Evolutionary conservation across 2,888 invertebrate species (phyloP).

Genomic region (Pseudococcus jackbeardsleyi): DNA sequence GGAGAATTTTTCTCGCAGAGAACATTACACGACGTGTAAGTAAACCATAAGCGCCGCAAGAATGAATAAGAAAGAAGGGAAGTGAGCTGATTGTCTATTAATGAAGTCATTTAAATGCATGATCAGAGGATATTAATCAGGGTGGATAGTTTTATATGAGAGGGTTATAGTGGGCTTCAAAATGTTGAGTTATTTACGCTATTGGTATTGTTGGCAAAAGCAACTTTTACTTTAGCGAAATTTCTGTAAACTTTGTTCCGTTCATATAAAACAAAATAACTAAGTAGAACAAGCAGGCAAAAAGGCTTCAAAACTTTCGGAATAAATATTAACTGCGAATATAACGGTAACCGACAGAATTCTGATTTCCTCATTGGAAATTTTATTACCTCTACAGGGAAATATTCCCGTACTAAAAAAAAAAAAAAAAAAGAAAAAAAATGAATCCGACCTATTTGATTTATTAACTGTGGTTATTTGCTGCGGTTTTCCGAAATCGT

Average conservation of each 20-base stretch:
- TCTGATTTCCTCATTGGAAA: constrained; percentile 53
- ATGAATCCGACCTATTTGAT: constrained; percentile 43
- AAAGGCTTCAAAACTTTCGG: constrained; percentile 46
- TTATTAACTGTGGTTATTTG: constrained; percentile 45
- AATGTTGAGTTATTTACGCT: constrained; percentile 63
- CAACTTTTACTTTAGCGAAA: constrained; percentile 47
- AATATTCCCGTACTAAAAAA: constrained; percentile 19
- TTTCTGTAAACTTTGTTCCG: constrained; percentile 48
- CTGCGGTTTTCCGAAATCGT: constrained; percentile 44
- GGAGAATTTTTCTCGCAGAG: constrained; percentile 18
- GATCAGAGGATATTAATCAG: constrained; percentile 68
- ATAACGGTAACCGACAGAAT: constrained; percentile 52
- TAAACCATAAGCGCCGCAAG: constrained; percentile 53
- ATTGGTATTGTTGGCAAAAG: constrained; percentile 62
- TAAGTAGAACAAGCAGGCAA: constrained; percentile 41
- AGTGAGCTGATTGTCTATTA: constrained; percentile 69
- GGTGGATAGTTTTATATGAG: constrained; percentile 64
- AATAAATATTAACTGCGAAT: constrained; percentile 57
- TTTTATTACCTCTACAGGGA: constrained; percentile 47
- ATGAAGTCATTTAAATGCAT: constrained; percentile 74
- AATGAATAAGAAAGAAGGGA: constrained; percentile 60
- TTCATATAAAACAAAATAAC: constrained; percentile 51
- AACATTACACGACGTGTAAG: constrained; percentile 45
- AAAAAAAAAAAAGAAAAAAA: background rate
- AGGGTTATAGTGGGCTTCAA: constrained; percentile 62